Base-by-base conservation (phyloP, 1,140 invertebrate species). In the Akabosia matsudoensis region DNA sequence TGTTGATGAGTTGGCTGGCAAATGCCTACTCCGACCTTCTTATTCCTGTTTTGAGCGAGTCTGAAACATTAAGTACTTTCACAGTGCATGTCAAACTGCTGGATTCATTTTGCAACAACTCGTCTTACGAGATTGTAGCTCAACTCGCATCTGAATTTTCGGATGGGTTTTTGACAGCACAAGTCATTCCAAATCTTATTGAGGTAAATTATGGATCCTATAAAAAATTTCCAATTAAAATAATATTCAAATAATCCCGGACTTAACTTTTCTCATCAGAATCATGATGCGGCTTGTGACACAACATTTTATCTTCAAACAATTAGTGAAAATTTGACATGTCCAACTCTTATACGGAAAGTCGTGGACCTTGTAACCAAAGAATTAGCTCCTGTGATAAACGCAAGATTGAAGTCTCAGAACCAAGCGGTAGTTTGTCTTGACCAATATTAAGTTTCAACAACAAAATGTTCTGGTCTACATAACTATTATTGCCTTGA, bases 291-390 rank as follows among this genome's bases (percentile, higher is more conserved):
- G 22, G 34, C 51, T 13, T 33, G 51, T 31, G 54, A 72, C n/a
- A 52, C 37, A 24, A 76, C 51, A 16, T 71, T 37, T 26, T 76
- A 76, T 26, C 51, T 76, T 18, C 75, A 76, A 76, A 18, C 73
- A 7, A 64, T 76, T 26, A 72, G 75, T 34, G 75, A 76, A 56
- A 76, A 72, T 73, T 0, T 76, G 1, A 73, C 51, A 18, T 51
- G 70, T 16, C 70, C 75, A 1, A 56, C 52, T 0, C 54, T 76
- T 14, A 24, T 76, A 10, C 30, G 70, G 33, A 72, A 72, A 72
- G 14, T 72, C 2, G 28, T 72, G 33, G 37, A 34, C 24, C 3
- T 72, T 51, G 70, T 72, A 7, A 72, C 37, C 1, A 24, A 22
- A 30, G 3, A 22, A 3, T 7, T 72, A 28, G 7, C 37, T 13